A percentile compares a stretch with the other conserved stretches of the same genome.
These are phyloP conservation scores for Siphamia tubifer DNA, from an alignment of 2,113 vertebrate genomes.

Conservation along the genomic window DNA sequence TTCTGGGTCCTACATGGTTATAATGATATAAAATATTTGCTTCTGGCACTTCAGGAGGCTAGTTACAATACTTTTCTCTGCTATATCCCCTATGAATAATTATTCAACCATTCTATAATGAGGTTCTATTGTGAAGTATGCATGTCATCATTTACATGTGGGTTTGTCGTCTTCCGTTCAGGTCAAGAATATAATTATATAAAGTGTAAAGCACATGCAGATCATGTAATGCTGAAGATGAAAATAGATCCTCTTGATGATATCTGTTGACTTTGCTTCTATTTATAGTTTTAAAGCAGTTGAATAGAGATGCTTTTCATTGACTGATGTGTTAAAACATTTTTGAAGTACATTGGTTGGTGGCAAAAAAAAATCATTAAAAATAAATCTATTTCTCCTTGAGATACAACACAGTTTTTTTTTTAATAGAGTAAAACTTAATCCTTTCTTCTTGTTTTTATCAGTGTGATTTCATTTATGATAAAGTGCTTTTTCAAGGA, in stretches of 20 bases:
- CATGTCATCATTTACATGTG: slow-evolving; percentile 1
- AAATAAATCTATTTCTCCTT: background rate
- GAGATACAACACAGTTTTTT: slow-evolving; percentile 10
- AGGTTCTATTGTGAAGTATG: background rate
- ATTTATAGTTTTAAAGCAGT: slow-evolving; percentile 44
- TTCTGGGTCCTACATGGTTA: background rate
- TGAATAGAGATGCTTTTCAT: background rate
- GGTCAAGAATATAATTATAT: background rate
- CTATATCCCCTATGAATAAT: slow-evolving; percentile 17
- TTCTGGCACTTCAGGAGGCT: background rate
- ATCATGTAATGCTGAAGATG: background rate
- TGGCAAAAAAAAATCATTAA: background rate
- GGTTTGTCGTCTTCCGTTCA: background rate
- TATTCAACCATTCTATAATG: background rate
- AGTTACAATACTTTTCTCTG: slow-evolving; percentile 13
- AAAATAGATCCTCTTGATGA: slow-evolving; percentile 39
- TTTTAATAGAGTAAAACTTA: slow-evolving; percentile 7
- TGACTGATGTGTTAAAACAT: background rate
- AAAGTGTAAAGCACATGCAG: background rate
- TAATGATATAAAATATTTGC: background rate
- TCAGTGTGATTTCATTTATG: slow-evolving; percentile 35
- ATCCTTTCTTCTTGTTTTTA: slow-evolving; percentile 6
- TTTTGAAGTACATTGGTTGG: background rate
- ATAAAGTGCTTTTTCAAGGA: slow-evolving; percentile 28
- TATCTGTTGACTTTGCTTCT: slow-evolving; percentile 10